These are phyloP conservation scores for Enteromius treurensis DNA, from an alignment of 2,797 vertebrate genomes.

Conservation along the genomic window DNA sequence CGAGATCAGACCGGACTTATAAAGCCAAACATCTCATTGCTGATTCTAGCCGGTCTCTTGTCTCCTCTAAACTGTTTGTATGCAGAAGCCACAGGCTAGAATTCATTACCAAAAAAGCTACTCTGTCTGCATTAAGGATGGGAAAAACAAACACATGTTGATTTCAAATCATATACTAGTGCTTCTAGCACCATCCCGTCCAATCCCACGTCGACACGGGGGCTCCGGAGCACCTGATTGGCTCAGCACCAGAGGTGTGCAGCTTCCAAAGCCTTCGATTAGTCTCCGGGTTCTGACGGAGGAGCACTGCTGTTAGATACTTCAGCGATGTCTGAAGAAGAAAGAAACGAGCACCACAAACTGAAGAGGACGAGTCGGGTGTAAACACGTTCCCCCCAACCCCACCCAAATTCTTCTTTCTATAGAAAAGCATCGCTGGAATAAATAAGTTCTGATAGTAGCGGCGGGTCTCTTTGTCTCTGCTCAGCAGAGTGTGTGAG, in stretches of 20 bases:
- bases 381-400: conserved; percentile 14
- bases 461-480: conserved; percentile 44
- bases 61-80: conserved; percentile 51
- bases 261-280: conserved; percentile 18
- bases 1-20: conserved; percentile 25
- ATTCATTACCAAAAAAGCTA: conserved; percentile 59
- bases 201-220: background rate
- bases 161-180: conserved; percentile 35
- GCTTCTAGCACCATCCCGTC: conserved; percentile 2
- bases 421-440: conserved; percentile 31
- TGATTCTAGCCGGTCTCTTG: conserved; percentile 26
- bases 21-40: conserved; percentile 36
- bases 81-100: conserved; percentile 62
- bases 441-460: conserved; percentile 47
- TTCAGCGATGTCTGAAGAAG: conserved; percentile 23
- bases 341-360: conserved; percentile 10
- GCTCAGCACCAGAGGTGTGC: conserved; percentile 21
- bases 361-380: conserved; percentile 10
- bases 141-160: conserved; percentile 20
- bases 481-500: conserved; percentile 43
- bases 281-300: background rate
- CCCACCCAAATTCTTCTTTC: conserved; percentile 18
- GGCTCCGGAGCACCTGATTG: conserved; percentile 28
- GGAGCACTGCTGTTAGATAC: conserved; percentile 31
- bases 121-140: conserved; percentile 42